A percentile compares a stretch with the other conserved stretches of the same genome.
These are phyloP conservation scores for Drosophila setosimentum DNA, from an alignment of 2,888 invertebrate species.

Conservation along the genomic window DNA sequence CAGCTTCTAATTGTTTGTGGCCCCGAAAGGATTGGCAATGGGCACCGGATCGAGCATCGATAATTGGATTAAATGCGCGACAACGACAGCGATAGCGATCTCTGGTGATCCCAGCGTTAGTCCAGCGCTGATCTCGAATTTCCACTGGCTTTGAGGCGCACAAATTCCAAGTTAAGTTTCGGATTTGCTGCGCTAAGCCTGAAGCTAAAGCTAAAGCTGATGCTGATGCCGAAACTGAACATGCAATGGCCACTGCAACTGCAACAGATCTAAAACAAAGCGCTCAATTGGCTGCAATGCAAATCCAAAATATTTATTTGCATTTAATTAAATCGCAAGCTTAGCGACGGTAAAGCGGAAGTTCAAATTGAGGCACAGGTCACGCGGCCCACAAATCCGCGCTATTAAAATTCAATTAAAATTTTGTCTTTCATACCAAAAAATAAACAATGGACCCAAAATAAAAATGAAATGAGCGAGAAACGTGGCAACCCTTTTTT, in stretches of 20 bases:
- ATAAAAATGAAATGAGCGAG: not conserved
- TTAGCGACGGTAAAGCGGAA: constrained; percentile 54
- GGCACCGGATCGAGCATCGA: constrained; percentile 45
- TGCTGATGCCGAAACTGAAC: constrained; percentile 4
- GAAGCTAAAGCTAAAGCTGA: constrained; percentile 32
- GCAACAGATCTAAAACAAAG: constrained; percentile 48
- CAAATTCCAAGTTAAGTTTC: constrained; percentile 66
- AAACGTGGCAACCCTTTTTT: constrained; percentile 53
- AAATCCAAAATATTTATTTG: constrained; percentile 78
- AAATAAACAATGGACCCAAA: constrained; percentile 49
- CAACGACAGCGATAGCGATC: constrained; percentile 20
- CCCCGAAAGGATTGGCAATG: constrained; percentile 53
- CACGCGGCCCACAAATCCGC: constrained; percentile 52
- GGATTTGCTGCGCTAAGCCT: constrained; percentile 61
- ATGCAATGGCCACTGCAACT: not conserved
- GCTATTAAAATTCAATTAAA: constrained; percentile 72
- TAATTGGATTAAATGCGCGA: constrained; percentile 75
- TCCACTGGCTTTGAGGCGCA: constrained; percentile 63
- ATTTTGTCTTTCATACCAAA: constrained; percentile 35
- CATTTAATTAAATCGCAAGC: constrained; percentile 68
- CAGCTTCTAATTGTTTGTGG: constrained; percentile 66
- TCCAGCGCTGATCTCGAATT: constrained; percentile 66
- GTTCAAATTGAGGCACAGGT: constrained; percentile 4
- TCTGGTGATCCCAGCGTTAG: constrained; percentile 51
- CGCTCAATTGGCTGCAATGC: constrained; percentile 34